Evolutionary conservation across 2,113 vertebrate genomes (phyloP).

Genomic region (Stegostoma tigrinum): DNA sequence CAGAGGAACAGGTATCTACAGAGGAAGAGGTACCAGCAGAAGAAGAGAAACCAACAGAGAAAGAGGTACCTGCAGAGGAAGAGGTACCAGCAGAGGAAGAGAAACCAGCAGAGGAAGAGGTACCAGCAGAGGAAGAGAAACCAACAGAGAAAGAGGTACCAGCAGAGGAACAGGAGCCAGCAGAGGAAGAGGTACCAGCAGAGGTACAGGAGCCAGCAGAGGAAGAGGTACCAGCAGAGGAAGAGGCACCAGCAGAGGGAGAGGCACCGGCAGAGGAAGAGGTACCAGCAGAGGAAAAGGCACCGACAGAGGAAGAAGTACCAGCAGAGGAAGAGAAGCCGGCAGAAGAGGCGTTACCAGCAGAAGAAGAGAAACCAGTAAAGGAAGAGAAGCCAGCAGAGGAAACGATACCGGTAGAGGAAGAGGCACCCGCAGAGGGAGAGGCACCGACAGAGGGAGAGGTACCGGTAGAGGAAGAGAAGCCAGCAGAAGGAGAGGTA

Average conservation of each 20-base stretch:
- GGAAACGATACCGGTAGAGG: neutral
- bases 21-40: too few relatives aligned
- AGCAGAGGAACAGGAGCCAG: neutral
- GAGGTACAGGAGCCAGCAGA: neutral
- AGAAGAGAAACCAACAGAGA: too few relatives aligned
- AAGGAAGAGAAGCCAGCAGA: neutral
- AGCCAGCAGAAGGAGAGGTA: neutral
- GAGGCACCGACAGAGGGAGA: neutral
- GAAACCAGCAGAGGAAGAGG: too few relatives aligned
- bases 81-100: too few relatives aligned
- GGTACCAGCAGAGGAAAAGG: neutral
- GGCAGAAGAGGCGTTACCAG: neutral
- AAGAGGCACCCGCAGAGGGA: neutral
- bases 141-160: too few relatives aligned
- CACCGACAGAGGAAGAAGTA: neutral
- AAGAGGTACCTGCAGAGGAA: too few relatives aligned
- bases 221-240: neutral
- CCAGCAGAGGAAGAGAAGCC: neutral
- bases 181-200: neutral
- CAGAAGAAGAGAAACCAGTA: neutral
- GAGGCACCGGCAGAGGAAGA: neutral
- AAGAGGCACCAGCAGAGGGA: neutral
- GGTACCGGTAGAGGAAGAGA: neutral
- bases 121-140: too few relatives aligned
- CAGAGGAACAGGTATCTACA: too few relatives aligned